Evolutionary conservation across 2,888 invertebrate species (phyloP).

Genomic region (Stegophylla sp.): DNA sequence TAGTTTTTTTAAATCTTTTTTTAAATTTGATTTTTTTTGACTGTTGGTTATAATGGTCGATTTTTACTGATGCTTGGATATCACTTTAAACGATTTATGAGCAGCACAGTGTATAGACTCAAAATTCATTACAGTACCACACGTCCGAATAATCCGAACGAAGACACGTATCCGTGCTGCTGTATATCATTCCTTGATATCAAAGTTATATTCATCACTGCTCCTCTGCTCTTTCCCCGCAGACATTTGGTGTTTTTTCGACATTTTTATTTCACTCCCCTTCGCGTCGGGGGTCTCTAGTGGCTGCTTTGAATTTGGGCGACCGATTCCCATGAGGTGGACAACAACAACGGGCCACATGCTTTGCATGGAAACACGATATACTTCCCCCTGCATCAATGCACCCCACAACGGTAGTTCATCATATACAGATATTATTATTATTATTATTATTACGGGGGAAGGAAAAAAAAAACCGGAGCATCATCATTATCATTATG

Average conservation of each 20-base stretch:
- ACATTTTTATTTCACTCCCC: conserved; percentile 52
- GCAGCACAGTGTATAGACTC: not conserved
- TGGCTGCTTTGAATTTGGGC: conserved; percentile 52
- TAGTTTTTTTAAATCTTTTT: too few relatives aligned
- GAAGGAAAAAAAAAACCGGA: conserved; percentile 47
- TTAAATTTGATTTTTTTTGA: too few relatives aligned
- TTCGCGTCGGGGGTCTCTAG: conserved; percentile 19
- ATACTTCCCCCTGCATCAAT: conserved; percentile 55
- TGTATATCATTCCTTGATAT: not conserved
- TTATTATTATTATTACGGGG: too few relatives aligned
- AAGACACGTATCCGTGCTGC: not conserved
- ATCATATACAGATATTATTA: conserved; percentile 35
- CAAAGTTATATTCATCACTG: too few relatives aligned
- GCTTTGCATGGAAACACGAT: conserved; percentile 58
- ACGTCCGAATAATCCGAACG: not conserved
- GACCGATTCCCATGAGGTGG: conserved; percentile 58
- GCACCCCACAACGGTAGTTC: conserved; percentile 49
- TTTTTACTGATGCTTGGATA: too few relatives aligned
- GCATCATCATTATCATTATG: conserved; percentile 58
- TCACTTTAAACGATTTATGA: too few relatives aligned
- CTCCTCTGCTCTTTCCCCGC: not conserved
- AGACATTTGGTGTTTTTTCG: conserved; percentile 43
- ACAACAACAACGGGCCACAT: conserved; percentile 59
- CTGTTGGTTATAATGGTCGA: too few relatives aligned
- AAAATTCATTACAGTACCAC: not conserved